Conservation (phyloP, 1,140 invertebrate genomes). For the Aphidius gifuensis region DNA sequence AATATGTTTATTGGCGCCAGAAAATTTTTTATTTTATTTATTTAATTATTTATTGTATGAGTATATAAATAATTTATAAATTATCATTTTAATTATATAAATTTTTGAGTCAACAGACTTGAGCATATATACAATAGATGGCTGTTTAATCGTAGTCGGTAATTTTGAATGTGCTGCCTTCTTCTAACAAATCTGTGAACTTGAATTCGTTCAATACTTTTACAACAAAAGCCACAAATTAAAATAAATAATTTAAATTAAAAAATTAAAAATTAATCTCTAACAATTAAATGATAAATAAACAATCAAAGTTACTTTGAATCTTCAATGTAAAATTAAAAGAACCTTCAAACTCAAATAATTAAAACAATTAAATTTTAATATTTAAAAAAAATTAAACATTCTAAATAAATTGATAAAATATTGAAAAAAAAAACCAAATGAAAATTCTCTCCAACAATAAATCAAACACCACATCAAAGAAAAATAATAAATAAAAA, state of each 20-base stretch:
- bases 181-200: constrained; percentile 34
- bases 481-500: too few species aligned
- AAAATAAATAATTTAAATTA: neutral
- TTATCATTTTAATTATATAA: too few species aligned
- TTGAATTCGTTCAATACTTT: constrained; percentile 37
- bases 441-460: too few species aligned
- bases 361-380: too few species aligned
- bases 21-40: neutral
- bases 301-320: neutral
- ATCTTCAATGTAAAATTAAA: too few species aligned
- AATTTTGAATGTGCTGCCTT: constrained; percentile 49
- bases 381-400: too few species aligned
- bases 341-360: too few species aligned
- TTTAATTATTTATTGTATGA: too few species aligned
- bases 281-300: neutral
- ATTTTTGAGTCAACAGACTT: constrained; percentile 21
- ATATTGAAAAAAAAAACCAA: too few species aligned
- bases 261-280: neutral
- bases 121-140: constrained; percentile 36
- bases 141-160: constrained; percentile 45
- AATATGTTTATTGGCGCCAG: constrained; percentile 16
- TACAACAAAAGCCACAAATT: constrained; percentile 19
- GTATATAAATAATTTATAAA: too few species aligned
- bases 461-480: too few species aligned
- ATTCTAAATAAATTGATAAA: too few species aligned